A percentile compares a stretch with the other conserved stretches of the same genome.
Conservation (phyloP, 2,113 vertebrate species). For the Aplodontia rufa region DNA sequence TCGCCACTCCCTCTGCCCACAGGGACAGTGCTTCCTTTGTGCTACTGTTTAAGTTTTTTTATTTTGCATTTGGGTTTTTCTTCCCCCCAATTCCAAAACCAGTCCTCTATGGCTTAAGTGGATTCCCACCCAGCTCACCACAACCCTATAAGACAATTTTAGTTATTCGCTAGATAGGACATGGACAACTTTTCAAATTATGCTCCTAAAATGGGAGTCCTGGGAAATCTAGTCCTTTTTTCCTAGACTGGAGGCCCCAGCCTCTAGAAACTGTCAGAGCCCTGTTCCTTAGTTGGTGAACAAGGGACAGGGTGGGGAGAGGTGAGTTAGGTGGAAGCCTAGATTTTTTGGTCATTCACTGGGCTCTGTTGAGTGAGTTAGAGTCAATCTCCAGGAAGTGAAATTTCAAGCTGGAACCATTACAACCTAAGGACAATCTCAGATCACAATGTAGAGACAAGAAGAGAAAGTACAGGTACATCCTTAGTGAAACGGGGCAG, state of each 20-base stretch:
- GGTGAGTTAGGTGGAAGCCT: not conserved
- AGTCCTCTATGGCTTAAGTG: not conserved
- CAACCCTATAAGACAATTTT: not conserved
- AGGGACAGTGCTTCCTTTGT: conserved; percentile 58
- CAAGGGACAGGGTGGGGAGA: too few relatives aligned
- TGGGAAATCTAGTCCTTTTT: not conserved
- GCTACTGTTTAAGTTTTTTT: not conserved
- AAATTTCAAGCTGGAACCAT: not conserved
- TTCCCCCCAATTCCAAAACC: not conserved
- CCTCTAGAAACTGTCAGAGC: not conserved
- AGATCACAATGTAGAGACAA: not conserved
- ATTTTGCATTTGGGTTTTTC: not conserved
- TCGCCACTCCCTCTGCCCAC: not conserved
- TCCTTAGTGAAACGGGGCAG: not conserved
- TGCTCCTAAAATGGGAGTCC: not conserved
- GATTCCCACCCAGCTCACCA: not conserved
- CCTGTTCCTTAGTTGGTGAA: not conserved
- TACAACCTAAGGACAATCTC: conserved; percentile 39
- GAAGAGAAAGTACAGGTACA: not conserved
- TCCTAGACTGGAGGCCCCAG: not conserved
- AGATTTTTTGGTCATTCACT: not conserved
- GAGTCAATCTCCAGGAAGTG: conserved; percentile 13
- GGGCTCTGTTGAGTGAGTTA: conserved; percentile 13
- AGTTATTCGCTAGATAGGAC: not conserved
- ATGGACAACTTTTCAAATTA: not conserved